Evolutionary conservation across 2,888 invertebrate genomes (phyloP).

Genomic region (Netelia virgata): DNA sequence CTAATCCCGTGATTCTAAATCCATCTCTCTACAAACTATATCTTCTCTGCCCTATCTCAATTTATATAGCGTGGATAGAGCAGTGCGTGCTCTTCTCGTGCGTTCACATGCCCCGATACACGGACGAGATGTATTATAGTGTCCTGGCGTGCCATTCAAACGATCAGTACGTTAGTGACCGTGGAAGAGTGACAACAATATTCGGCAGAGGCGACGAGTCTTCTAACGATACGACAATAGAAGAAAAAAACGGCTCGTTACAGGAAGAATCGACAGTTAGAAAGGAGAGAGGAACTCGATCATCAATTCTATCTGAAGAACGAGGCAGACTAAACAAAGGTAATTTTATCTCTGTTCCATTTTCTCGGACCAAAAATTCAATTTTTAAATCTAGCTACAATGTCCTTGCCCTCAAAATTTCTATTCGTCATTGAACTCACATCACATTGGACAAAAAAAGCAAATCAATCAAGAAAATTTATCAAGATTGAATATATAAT

Average conservation of each 20-base stretch:
- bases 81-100: slow-evolving; percentile 20
- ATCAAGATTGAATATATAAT: too few species aligned
- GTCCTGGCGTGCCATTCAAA: slow-evolving; percentile 78
- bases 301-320: not conserved
- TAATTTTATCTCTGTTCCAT: not conserved
- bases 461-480: too few species aligned
- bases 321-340: slow-evolving; percentile 39
- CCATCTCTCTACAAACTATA: slow-evolving; percentile 18
- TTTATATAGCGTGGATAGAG: not conserved
- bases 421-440: too few species aligned
- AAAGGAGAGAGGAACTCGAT: not conserved
- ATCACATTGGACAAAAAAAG: too few species aligned
- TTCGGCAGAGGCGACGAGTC: slow-evolving; percentile 31
- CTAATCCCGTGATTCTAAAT: slow-evolving; percentile 24
- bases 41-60: slow-evolving; percentile 38
- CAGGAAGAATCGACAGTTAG: not conserved
- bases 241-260: slow-evolving; percentile 3
- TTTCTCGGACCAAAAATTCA: too few species aligned
- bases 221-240: not conserved
- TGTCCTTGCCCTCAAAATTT: too few species aligned
- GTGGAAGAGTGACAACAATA: slow-evolving; percentile 73
- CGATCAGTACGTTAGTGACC: slow-evolving; percentile 81
- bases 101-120: slow-evolving; percentile 65
- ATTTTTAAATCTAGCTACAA: too few species aligned
- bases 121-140: slow-evolving; percentile 72